phyloP scores from a whole-genome alignment of 1,140 invertebrate genomes.

The Aphidius gifuensis region DNA sequence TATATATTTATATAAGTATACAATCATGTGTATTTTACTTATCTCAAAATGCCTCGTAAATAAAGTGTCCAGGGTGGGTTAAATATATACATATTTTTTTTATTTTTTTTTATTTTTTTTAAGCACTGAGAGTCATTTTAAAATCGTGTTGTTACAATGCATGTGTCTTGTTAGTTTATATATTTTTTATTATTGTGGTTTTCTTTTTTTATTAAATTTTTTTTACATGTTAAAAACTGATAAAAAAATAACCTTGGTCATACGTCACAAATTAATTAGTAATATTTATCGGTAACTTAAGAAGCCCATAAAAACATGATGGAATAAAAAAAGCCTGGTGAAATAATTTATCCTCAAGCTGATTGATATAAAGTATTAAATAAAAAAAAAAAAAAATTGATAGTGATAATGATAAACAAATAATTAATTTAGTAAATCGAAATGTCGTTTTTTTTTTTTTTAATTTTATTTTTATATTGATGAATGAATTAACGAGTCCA shows the following conservation, averaged over 20 bases:
- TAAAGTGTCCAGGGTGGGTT: conserved; percentile 10
- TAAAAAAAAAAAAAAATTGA: not conserved
- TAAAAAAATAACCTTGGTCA: conserved; percentile 39
- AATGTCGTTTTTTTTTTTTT: conserved; percentile 2
- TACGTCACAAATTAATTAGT: conserved; percentile 51
- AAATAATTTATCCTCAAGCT: too few relatives aligned
- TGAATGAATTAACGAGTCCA: conserved; percentile 14
- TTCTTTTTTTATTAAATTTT: not conserved
- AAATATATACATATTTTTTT: conserved; percentile 5
- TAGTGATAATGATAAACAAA: too few relatives aligned
- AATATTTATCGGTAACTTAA: conserved; percentile 45
- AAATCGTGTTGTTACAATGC: too few relatives aligned
- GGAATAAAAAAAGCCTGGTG: too few relatives aligned
- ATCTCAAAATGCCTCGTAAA: conserved; percentile 12
- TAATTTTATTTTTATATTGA: conserved; percentile 2
- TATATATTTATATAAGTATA: too few relatives aligned
- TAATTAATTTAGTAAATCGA: conserved; percentile 10
- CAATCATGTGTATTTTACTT: conserved; percentile 1
- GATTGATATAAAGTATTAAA: too few relatives aligned
- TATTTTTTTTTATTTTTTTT: not conserved
- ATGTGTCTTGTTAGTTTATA: too few relatives aligned
- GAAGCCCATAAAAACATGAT: too few relatives aligned
- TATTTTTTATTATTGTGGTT: not conserved
- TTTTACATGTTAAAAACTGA: conserved; percentile 10
- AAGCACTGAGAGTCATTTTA: not conserved